These are phyloP conservation scores for human DNA, from an alignment of 2,113 vertebrate genomes.

Conservation along the genomic window GRCh38 chr18:32478501-32479000, in stretches of 20 bases:
- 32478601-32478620: neutral
- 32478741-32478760: conserved; percentile 2
- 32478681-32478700: neutral
- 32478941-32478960: conserved; percentile 41
- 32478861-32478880: neutral
- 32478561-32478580: neutral
- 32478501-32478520: neutral
- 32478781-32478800: conserved; percentile 42
- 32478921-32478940: neutral
- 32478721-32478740: conserved; percentile 42
- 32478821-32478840: conserved; percentile 26
- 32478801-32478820: conserved; percentile 5
- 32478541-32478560: conserved; percentile 18
- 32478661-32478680: neutral
- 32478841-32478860: neutral
- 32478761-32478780: neutral
- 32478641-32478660: neutral
- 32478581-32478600: neutral
- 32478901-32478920: neutral
- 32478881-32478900: neutral
- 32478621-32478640: neutral
- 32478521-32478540: conserved; percentile 27
- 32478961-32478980: conserved; percentile 46
- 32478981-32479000: conserved; percentile 38
- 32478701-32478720: neutral